Base-by-base conservation (phyloP, 2,888 invertebrate genomes). In the Thymelicus sylvestris region DNA sequence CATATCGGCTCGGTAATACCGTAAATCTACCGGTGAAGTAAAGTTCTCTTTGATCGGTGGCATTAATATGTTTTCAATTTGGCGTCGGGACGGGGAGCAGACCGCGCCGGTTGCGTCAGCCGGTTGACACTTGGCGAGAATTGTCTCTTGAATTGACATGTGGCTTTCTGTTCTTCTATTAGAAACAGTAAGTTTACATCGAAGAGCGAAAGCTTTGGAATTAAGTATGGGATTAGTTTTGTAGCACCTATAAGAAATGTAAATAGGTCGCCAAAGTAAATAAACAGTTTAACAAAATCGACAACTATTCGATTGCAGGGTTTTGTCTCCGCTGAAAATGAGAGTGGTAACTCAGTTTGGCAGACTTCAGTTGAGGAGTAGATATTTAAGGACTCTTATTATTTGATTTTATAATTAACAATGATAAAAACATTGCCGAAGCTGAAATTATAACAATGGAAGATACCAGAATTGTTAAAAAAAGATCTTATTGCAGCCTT, bases 11-110 rank as follows among this genome's bases (percentile, higher is more conserved):
- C 71, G 68, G 75, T 66, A 68, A 67, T 61, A 71, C 75, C 74
- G 72, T 80, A 76, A 79, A 80, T 79, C 74, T 71, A 72, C 64
- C 75, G 73, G 77, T 80, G 79, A 82, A 83, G 85, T 83, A 87
- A 83, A 87, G 80, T 83, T 88, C 80, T 83, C 91, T 92, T 91
- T 91, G 91, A 93, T 92, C 91, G 84, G 86, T 75, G 84, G 86
- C 81, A 83, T 88, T 90, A 88, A 92, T 91, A 84, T 88, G 89
- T 89, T 89, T 90, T 88, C 86, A 81, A 91, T 91, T 87, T 86
- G 84, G 85, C 87, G 86, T 84, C 85, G 85, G 82, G 90, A 89
- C 86, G 80, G 80, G 75, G 78, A 78, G 83, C 89, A 90, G 90
- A 88, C 89, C 79, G 84, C 76, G 78, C 80, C 75, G 75, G 78